Evolutionary conservation across 2,113 vertebrate genomes (phyloP).

Genomic region (Arvicanthis niloticus): DNA sequence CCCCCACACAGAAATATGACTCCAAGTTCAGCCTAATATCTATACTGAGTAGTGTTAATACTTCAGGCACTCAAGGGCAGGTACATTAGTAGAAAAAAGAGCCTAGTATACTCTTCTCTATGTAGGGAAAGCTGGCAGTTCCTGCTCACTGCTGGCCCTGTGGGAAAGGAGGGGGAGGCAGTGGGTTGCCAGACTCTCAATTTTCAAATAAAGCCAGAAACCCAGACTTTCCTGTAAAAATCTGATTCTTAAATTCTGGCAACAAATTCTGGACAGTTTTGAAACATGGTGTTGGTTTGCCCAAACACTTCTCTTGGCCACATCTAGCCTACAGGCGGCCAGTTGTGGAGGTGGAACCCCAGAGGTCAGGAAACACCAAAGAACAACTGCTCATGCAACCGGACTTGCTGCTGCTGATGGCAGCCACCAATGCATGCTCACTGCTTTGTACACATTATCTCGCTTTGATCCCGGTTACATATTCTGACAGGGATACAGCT

Average conservation of each 20-base stretch:
- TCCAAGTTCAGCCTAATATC: background rate
- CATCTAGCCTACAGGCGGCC: background rate
- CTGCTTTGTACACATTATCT: background rate
- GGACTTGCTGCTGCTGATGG: background rate
- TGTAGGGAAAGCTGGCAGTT: background rate
- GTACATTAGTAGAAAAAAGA: background rate
- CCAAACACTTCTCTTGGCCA: background rate
- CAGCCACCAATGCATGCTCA: background rate
- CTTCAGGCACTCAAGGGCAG: background rate
- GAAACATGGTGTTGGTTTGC: background rate
- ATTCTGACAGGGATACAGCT: background rate
- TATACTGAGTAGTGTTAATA: background rate
- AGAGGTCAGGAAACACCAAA: background rate
- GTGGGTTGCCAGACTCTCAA: background rate
- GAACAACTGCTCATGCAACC: background rate
- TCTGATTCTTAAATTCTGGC: slow-evolving; percentile 7
- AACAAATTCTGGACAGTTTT: slow-evolving; percentile 60
- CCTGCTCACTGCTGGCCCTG: background rate
- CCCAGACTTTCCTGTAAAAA: slow-evolving; percentile 56
- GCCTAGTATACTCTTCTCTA: background rate
- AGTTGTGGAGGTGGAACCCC: background rate
- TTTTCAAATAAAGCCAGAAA: slow-evolving; percentile 43
- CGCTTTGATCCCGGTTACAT: background rate
- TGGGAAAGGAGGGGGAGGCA: background rate
- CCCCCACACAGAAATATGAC: background rate